Conservation (phyloP, 2,113 vertebrate genomes). For the Micromys minutus region DNA sequence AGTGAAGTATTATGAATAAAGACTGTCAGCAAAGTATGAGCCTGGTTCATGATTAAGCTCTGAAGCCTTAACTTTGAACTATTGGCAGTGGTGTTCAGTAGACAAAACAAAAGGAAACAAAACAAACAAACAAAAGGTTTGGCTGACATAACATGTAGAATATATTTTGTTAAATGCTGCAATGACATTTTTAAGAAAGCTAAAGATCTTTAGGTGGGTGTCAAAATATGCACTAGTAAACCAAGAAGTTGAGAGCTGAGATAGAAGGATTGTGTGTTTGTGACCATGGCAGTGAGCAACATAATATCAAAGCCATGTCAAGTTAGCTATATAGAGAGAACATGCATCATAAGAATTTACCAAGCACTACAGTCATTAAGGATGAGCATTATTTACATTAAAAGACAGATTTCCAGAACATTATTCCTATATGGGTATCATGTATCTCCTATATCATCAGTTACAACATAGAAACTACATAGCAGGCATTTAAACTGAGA, state of each 20-base stretch:
- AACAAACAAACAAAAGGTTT: too few relatives aligned
- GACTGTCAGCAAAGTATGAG: background rate
- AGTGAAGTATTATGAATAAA: background rate
- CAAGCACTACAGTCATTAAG: background rate
- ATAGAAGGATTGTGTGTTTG: background rate
- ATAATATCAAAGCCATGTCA: too few relatives aligned
- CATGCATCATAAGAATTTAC: background rate
- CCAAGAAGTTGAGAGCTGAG: background rate
- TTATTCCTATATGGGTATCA: background rate
- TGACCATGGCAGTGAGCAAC: background rate
- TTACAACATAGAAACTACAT: background rate
- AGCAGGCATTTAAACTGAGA: background rate
- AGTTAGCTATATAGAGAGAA: background rate
- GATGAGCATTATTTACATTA: background rate
- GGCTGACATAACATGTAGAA: background rate
- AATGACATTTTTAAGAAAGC: background rate
- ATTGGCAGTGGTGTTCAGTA: background rate
- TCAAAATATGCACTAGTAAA: too few relatives aligned
- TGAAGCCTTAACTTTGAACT: background rate
- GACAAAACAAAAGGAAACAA: background rate
- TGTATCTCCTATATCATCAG: background rate
- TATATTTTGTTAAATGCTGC: background rate
- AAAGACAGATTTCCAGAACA: background rate
- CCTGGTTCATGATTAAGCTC: background rate
- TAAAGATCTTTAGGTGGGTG: background rate